Conservation (phyloP, 2,888 invertebrate genomes). For the Cheilosia pagana region DNA sequence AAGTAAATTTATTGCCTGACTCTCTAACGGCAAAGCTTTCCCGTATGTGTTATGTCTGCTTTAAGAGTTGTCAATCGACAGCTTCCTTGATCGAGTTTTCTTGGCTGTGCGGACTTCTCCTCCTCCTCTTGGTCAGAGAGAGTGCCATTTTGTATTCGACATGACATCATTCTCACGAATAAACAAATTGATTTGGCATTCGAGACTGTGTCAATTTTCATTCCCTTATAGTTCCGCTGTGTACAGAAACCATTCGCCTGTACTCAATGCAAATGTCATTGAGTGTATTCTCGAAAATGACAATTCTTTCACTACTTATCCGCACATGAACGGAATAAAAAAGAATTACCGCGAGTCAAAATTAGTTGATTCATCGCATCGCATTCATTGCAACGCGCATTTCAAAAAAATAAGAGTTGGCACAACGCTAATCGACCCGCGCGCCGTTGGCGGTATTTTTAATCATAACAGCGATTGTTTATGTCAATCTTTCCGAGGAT, state of each 20-base stretch:
- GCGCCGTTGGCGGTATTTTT: not conserved
- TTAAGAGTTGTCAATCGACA: constrained; percentile 13
- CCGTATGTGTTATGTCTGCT: not conserved
- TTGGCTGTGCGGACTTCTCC: constrained; percentile 17
- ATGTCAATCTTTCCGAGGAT: constrained; percentile 41
- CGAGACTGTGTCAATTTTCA: constrained; percentile 25
- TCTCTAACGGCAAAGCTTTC: too few species aligned
- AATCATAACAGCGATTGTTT: constrained; percentile 56
- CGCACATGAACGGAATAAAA: constrained; percentile 28
- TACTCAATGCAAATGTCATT: constrained; percentile 1
- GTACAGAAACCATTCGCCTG: not conserved
- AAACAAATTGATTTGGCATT: constrained; percentile 39
- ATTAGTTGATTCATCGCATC: constrained; percentile 30
- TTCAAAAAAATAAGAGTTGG: constrained; percentile 58
- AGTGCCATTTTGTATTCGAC: not conserved
- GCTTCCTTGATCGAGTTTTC: constrained; percentile 27
- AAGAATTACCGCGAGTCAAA: constrained; percentile 10
- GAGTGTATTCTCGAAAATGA: not conserved
- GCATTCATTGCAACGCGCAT: constrained; percentile 35
- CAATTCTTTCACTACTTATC: not conserved
- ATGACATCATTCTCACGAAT: constrained; percentile 46
- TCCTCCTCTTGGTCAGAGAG: not conserved
- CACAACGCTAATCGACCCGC: constrained; percentile 23
- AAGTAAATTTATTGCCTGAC: too few species aligned
- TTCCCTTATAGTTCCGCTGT: not conserved